Conservation (phyloP, 2,888 invertebrate species). For the Drosophila limbata region DNA sequence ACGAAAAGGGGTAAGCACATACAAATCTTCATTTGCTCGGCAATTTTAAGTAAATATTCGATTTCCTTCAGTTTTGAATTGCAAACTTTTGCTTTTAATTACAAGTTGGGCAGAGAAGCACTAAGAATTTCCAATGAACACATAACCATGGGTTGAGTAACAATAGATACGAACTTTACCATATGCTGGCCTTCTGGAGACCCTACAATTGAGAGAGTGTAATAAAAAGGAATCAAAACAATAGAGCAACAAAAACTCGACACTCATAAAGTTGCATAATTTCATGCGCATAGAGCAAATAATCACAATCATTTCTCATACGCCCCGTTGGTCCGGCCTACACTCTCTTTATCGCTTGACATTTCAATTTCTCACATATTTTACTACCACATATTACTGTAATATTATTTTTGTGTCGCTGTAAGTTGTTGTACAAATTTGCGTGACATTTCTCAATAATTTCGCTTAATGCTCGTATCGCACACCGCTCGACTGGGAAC, state of each 20-base stretch:
- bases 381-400: conserved; percentile 38
- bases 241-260: conserved; percentile 11
- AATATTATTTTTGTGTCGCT: conserved; percentile 45
- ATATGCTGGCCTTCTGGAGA: neutral
- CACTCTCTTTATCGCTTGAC: conserved; percentile 56
- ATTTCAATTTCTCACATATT: conserved; percentile 75
- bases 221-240: conserved; percentile 17
- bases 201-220: neutral
- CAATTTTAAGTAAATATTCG: neutral
- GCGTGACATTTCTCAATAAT: conserved; percentile 80
- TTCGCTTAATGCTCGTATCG: conserved; percentile 53
- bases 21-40: neutral
- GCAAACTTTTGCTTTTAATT: conserved; percentile 8
- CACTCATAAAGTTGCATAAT: conserved; percentile 74
- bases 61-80: neutral
- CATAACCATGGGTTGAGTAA: conserved; percentile 6
- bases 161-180: conserved; percentile 22
- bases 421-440: conserved; percentile 49
- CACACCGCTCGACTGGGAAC: conserved; percentile 14
- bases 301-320: conserved; percentile 67
- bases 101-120: neutral
- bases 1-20: neutral
- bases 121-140: neutral
- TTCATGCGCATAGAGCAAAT: conserved; percentile 77
- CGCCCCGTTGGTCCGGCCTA: conserved; percentile 24